Evolutionary conservation across 2,888 invertebrate species (phyloP).

Genomic region (Drosophila subsilvestris): DNA sequence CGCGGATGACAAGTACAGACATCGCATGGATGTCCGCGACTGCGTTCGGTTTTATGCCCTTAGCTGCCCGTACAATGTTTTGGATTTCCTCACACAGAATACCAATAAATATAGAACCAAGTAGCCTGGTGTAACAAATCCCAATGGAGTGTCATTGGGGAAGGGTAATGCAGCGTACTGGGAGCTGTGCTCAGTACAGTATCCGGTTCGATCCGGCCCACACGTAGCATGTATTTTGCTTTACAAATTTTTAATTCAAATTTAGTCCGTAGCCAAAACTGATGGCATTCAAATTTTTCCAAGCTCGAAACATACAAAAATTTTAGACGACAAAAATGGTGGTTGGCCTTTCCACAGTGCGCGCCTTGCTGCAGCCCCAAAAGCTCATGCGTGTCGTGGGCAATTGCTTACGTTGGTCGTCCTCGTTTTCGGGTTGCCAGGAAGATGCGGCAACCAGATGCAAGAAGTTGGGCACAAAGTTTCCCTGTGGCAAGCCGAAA

Average conservation of each 20-base stretch:
- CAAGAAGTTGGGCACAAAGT: slow-evolving; percentile 1
- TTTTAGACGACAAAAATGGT: not conserved
- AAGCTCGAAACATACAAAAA: not conserved
- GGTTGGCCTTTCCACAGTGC: not conserved
- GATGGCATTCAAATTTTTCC: not conserved
- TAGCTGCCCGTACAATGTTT: slow-evolving; percentile 61
- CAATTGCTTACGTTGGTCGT: slow-evolving; percentile 33
- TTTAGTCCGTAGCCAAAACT: not conserved
- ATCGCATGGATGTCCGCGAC: slow-evolving; percentile 26
- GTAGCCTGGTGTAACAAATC: slow-evolving; percentile 23
- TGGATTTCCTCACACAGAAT: slow-evolving; percentile 52
- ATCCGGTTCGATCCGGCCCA: slow-evolving; percentile 14
- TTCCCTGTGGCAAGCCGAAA: slow-evolving; percentile 50
- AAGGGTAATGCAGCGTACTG: not conserved
- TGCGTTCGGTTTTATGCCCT: slow-evolving; percentile 52
- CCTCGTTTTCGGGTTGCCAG: slow-evolving; percentile 11
- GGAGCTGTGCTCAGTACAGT: slow-evolving; percentile 15
- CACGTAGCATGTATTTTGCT: not conserved
- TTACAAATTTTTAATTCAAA: not conserved
- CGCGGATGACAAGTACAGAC: slow-evolving; percentile 49
- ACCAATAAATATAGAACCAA: slow-evolving; percentile 15
- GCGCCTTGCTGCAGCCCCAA: not conserved
- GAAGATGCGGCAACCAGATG: slow-evolving; percentile 20
- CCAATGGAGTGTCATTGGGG: not conserved
- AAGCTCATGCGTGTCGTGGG: fast-evolving